Base-by-base conservation (phyloP, 2,888 invertebrate species). In the Campoplex capitator region DNA sequence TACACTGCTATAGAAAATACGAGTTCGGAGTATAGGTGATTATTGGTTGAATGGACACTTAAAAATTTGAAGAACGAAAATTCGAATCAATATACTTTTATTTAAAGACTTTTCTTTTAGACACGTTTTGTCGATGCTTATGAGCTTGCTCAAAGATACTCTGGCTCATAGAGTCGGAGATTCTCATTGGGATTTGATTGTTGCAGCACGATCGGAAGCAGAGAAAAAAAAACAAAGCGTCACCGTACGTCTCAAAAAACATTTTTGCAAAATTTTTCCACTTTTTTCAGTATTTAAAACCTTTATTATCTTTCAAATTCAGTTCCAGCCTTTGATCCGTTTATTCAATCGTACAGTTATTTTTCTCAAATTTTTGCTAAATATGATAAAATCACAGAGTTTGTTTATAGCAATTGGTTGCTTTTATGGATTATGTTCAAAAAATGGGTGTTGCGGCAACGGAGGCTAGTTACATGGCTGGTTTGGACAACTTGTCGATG, bases 11-110 rank as follows among this genome's bases (percentile, higher is more conserved):
- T 94, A 87, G 92, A 93, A 90, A 89, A 79, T 84, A 89, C 89
- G 4, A 93, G 94, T 85, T 88, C 86, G 76, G 93, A 94, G 76
- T 94, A 94, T 70, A 92, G 93, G 94, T 94, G 91, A 88, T 42
- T 32, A 9, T 32, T 62, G 13, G 4, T 1, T 16, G 6, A 13
- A 13, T 32, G 4, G 32, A 73, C 2, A 3, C 51, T n/a, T n/a
- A 73, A 73, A 23, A 11, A 28, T n/a, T 11, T 7, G 23, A 62
- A 70, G 42, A 51, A 23, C 45, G 16, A 38, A 82, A 51, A 82
- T 79, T 2, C 70, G 58, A 62, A 35, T 65, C n/a, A 83, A 76
- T 74, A 35, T 48, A 16, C 42, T 11, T 9, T 45, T 48, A 74
- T 54, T 13, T 28, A 4, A 6, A 23, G n/a, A 73, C 71, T 76